Conservation (phyloP, 2,113 vertebrate species). For the Jaculus jaculus region DNA sequence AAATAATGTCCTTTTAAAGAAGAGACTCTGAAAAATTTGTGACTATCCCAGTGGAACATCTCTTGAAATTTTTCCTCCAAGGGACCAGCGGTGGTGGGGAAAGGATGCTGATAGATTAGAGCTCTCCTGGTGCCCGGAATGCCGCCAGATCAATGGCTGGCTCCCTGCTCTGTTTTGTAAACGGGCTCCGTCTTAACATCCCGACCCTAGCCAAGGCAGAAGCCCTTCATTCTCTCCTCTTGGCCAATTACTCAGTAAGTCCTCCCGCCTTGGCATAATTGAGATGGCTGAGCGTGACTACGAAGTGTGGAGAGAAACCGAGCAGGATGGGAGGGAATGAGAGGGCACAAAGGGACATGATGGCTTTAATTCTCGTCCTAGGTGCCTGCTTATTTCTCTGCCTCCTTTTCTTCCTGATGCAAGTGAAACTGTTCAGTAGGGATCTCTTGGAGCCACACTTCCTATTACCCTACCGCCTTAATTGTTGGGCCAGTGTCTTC, state of each 20-base stretch:
- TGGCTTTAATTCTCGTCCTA: background rate
- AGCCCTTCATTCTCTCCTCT: background rate
- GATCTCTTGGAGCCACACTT: background rate
- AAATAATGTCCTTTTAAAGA: background rate
- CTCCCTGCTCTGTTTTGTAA: background rate
- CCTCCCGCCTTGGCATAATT: background rate
- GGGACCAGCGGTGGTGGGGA: too few relatives aligned
- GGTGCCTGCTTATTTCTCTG: constrained; percentile 19
- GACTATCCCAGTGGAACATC: background rate
- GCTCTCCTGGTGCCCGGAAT: background rate
- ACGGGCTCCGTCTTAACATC: background rate
- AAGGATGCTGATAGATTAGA: background rate
- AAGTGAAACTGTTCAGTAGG: constrained; percentile 31
- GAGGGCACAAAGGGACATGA: background rate
- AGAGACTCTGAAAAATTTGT: background rate
- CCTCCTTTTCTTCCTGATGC: constrained; percentile 48
- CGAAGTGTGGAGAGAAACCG: background rate
- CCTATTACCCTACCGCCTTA: background rate
- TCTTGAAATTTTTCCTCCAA: background rate
- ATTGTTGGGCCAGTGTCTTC: background rate
- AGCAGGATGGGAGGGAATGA: background rate
- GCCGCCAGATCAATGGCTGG: background rate
- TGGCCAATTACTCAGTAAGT: background rate
- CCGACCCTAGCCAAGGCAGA: background rate
- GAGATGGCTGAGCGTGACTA: background rate